Percentiles rank a stretch among this genome's conserved stretches.
phyloP scores from a whole-genome alignment of 1,140 invertebrate genomes.

The Drosophila kepulauana region DNA sequence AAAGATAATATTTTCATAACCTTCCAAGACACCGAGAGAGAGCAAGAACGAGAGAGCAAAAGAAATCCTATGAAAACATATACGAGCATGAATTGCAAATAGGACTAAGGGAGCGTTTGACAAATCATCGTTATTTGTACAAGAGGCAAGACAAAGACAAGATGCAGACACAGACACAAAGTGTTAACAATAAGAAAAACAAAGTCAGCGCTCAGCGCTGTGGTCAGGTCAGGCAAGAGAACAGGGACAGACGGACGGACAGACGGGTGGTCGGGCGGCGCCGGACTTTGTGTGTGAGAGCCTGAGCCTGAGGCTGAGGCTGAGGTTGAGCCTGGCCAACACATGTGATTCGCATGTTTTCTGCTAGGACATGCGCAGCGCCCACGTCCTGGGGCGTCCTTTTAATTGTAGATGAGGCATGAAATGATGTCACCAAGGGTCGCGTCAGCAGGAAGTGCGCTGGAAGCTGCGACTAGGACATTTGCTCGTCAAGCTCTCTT shows the following conservation, averaged over 20 bases:
- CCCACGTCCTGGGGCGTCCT: conserved; percentile 53
- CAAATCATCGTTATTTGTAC: conserved; percentile 81
- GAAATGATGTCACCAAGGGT: conserved; percentile 82
- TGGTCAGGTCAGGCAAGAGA: conserved; percentile 18
- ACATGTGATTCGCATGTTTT: conserved; percentile 77
- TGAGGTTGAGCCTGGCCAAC: conserved; percentile 58
- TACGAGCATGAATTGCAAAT: conserved; percentile 79
- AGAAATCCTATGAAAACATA: conserved; percentile 81
- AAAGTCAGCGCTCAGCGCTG: conserved; percentile 37
- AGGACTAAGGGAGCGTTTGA: conserved; percentile 62
- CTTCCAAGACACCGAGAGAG: conserved; percentile 37
- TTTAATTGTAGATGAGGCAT: conserved; percentile 80
- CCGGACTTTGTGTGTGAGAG: conserved; percentile 16
- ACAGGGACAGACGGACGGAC: neutral
- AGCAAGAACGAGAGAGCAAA: conserved; percentile 45
- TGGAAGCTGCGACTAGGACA: conserved; percentile 12
- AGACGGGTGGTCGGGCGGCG: conserved; percentile 18
- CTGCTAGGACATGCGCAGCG: conserved; percentile 8
- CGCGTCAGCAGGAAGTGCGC: conserved; percentile 71
- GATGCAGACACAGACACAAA: conserved; percentile 52
- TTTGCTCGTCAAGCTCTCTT: conserved; percentile 22
- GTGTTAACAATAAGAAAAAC: conserved; percentile 82
- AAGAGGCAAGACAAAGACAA: conserved; percentile 67
- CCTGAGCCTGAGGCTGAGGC: too few species aligned
- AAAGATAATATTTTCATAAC: conserved; percentile 77